Base-by-base conservation (phyloP, 2,113 vertebrate species). In the Pavo muticus region DNA sequence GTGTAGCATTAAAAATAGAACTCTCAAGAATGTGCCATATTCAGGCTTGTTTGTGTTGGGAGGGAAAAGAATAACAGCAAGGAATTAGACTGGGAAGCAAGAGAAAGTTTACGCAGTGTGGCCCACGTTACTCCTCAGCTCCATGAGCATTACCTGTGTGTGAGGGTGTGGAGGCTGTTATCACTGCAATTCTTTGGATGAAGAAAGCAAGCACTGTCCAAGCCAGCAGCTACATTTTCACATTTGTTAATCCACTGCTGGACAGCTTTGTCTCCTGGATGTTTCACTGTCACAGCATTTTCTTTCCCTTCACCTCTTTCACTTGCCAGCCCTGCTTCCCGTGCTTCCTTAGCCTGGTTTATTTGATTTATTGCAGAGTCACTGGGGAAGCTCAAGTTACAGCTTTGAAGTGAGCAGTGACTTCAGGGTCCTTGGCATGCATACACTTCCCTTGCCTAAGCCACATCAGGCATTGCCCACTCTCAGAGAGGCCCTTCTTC, bases 331-430 rank as follows among this genome's bases (percentile, higher is more conserved):
- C 76, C 86, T 95, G 48, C 81, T 77, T 94, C 37, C 81, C 24
- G 44, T 80, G 61, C 56, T 93, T 61, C 70, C 73, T 84, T 83
- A 80, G 93, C 72, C 95, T 96, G 96, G 96, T 98, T 98, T 98
- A 93, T 98, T 98, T 98, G 98, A 98, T 98, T 98, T 98, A 98
- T 97, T 98, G 96, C 39, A 2, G 97, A 97, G 96, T 97, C 96
- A 91, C 96, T 98, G 95, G 97, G 96, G 97, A 97, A 98, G 93
- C 96, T 98, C 97, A 95, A 95, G 95, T 98, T 98, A 96, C 94
- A 95, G 94, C 98, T 99, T 98, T 98, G 98, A 98, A 98, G 97
- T 98, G 87, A 65, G 72, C 83, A 95, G 93, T 89, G 87, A 97
- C 97, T 97, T 97, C 95, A 97, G 95, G 97, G 95, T 97, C 97